Evolutionary conservation across 2,888 invertebrate species (phyloP).

Genomic region (Drosophila niveifrons): DNA sequence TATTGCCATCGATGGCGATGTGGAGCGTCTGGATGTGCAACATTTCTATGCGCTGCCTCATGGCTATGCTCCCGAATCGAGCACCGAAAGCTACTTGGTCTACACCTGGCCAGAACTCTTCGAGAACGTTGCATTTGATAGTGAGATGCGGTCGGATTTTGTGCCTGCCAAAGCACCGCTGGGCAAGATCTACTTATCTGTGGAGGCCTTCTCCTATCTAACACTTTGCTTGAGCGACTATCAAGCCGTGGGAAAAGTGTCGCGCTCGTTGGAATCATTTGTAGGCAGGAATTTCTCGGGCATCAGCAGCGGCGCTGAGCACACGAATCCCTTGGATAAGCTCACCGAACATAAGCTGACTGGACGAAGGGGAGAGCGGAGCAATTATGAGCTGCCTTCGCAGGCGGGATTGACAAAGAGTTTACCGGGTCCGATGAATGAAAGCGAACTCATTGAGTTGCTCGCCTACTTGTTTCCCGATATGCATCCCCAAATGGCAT

Average conservation of each 20-base stretch:
- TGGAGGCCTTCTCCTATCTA: slow-evolving; percentile 91
- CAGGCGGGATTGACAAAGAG: slow-evolving; percentile 86
- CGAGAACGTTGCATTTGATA: slow-evolving; percentile 95
- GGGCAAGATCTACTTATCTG: slow-evolving; percentile 88
- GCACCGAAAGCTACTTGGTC: slow-evolving; percentile 91
- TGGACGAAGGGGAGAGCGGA: slow-evolving; percentile 31
- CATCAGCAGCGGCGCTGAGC: slow-evolving; percentile 86
- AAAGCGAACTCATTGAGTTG: slow-evolving; percentile 91
- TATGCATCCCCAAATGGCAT: slow-evolving; percentile 88
- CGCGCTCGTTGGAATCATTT: slow-evolving; percentile 72
- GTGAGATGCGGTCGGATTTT: slow-evolving; percentile 94
- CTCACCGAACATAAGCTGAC: slow-evolving; percentile 92
- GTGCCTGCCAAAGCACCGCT: slow-evolving; percentile 92
- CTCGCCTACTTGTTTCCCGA: slow-evolving; percentile 95
- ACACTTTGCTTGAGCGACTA: slow-evolving; percentile 91
- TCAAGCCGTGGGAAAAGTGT: slow-evolving; percentile 87
- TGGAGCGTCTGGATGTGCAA: slow-evolving; percentile 45
- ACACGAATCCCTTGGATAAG: slow-evolving; percentile 88
- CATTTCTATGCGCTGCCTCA: slow-evolving; percentile 90
- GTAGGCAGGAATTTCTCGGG: slow-evolving; percentile 85
- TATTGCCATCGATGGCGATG: slow-evolving; percentile 54
- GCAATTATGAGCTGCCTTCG: slow-evolving; percentile 68
- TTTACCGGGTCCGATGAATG: slow-evolving; percentile 92
- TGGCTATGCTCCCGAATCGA: slow-evolving; percentile 93
- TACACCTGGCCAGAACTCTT: slow-evolving; percentile 95